A percentile compares a stretch with the other conserved stretches of the same genome.
These are phyloP conservation scores for Drosophila monieri DNA, from an alignment of 2,888 invertebrate genomes.

Conservation along the genomic window DNA sequence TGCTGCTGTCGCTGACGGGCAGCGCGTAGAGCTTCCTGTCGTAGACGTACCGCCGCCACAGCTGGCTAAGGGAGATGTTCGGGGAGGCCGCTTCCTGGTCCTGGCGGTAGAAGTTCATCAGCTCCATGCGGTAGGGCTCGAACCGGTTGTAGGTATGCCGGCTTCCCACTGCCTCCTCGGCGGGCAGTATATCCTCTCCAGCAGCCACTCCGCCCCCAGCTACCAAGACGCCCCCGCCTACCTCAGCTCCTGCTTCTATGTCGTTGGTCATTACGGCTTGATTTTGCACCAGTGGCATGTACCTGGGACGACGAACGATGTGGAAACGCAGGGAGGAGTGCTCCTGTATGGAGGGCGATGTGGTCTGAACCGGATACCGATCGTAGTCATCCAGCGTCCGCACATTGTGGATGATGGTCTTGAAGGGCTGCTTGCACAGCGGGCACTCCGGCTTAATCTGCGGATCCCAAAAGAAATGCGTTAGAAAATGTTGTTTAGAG, in stretches of 20 bases:
- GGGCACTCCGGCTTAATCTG: slow-evolving; percentile 97
- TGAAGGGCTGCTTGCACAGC: slow-evolving; percentile 95
- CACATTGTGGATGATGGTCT: slow-evolving; percentile 96
- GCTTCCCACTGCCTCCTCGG: slow-evolving; percentile 32
- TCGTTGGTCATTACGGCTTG: slow-evolving; percentile 54
- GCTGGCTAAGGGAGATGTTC: slow-evolving; percentile 75
- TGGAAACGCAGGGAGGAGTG: slow-evolving; percentile 58
- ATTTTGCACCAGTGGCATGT: slow-evolving; percentile 55
- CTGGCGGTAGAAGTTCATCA: slow-evolving; percentile 79
- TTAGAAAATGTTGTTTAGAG: neutral
- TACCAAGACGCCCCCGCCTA: neutral
- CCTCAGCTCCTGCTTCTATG: slow-evolving; percentile 33
- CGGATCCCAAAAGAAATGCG: neutral
- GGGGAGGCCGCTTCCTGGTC: slow-evolving; percentile 70
- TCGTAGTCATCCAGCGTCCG: slow-evolving; percentile 94
- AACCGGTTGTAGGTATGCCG: slow-evolving; percentile 55
- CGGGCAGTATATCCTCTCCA: slow-evolving; percentile 42
- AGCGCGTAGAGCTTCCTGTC: slow-evolving; percentile 90
- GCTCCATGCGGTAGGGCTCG: slow-evolving; percentile 75
- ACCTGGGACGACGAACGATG: slow-evolving; percentile 55
- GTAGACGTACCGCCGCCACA: slow-evolving; percentile 89
- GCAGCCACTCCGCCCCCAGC: slow-evolving; percentile 26
- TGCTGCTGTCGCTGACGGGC: slow-evolving; percentile 87
- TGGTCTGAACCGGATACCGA: slow-evolving; percentile 87
- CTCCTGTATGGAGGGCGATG: slow-evolving; percentile 66